Evolutionary conservation across 37 sponge, comb jelly and placozoan species (phyloP), one percentile per base, ranked within the genome.

Genomic region (Bolinopsis microptera): DNA sequence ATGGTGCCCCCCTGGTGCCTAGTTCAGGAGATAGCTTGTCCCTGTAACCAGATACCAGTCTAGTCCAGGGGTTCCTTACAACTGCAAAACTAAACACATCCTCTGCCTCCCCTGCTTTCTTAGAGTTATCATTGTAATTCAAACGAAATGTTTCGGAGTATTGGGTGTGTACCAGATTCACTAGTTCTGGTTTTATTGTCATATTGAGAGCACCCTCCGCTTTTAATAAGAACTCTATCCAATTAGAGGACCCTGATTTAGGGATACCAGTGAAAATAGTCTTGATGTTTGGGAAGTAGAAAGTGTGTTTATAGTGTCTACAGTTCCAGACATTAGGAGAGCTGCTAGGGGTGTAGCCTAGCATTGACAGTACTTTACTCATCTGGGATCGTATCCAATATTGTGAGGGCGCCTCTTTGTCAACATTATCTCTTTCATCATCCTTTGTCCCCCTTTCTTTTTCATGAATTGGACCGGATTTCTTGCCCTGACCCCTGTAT

Each of bases 231-330:
- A 26, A 2, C 21, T n/a, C 25, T 26, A 70, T 26, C 74, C 74
- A 70, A n/a, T 70, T 70, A 70, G 74, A 70, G 21, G 24, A 70
- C 25, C 74, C 74, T 8, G 74, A 22, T 26, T 70, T 70, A 26
- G 74, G 74, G 26, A 26, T 22, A 22, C 74, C 74, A 28, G 74
- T 70, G 26, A 70, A 70, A 22, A 70, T 70, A 26, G 74, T 70
- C 25, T 26, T 70, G 26, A 70, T 70, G 30, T 70, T 70, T 9
- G 74, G 74, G 74, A 70, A 70, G 74, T 70, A 70, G 74, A 24
- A 70, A 22, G 74, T 70, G 61, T 48, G 61, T 48, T 13, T 5
- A 48, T 5, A 13, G 5, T 48, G 61, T 18, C 9, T 18, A 48
- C 61, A 48, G 61, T 48, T 48, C 61, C 61, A 48, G 61, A 48